phyloP scores from a whole-genome alignment of 2,113 vertebrate species.

The Rhombomys opimus region DNA sequence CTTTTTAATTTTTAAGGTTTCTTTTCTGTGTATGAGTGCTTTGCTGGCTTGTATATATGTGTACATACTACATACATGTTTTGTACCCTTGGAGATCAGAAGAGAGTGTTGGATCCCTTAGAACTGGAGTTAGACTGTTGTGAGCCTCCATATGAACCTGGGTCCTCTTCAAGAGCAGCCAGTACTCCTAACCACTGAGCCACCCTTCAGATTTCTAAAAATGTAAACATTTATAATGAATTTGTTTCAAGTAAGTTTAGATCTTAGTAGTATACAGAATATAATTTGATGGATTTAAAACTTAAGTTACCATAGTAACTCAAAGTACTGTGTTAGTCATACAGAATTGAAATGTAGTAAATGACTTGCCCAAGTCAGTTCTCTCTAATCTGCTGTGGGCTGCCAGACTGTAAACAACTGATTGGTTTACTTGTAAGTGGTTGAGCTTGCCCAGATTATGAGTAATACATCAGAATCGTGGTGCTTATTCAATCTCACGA shows the following conservation, averaged over 20 bases:
- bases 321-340: neutral
- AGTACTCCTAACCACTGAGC: neutral
- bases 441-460: conserved; percentile 32
- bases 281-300: conserved; percentile 15
- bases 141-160: neutral
- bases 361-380: conserved; percentile 37
- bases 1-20: neutral
- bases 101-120: neutral
- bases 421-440: conserved; percentile 54
- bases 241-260: conserved; percentile 47
- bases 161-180: neutral
- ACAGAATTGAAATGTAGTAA: neutral
- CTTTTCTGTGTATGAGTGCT: neutral
- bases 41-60: neutral
- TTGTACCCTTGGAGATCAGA: neutral
- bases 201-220: neutral
- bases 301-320: conserved; percentile 11
- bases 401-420: conserved; percentile 13
- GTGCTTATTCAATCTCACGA: conserved; percentile 5
- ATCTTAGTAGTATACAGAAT: conserved; percentile 4
- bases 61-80: neutral
- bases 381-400: conserved; percentile 25
- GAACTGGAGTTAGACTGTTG: neutral
- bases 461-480: neutral
- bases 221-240: neutral